Percentiles rank a stretch among this genome's conserved stretches.
Conservation (phyloP, 2,797 vertebrate species). For the Chloroceryle inda region DNA sequence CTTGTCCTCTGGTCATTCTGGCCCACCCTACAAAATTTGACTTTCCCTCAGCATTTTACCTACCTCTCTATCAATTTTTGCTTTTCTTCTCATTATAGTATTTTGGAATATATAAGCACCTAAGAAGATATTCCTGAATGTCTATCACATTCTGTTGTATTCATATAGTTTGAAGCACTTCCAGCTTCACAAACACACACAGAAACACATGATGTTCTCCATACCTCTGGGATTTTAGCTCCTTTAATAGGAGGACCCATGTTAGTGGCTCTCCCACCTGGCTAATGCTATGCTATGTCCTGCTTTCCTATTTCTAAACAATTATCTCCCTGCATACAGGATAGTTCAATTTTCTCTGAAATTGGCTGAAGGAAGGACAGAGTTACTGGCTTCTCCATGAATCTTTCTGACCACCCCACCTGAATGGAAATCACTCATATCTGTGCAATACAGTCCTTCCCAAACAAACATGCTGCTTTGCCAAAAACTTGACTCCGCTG, state of each 20-base stretch:
- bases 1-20: not conserved
- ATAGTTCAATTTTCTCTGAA: not conserved
- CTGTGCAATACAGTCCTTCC: not conserved
- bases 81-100: not conserved
- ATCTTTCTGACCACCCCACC: not conserved
- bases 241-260: not conserved
- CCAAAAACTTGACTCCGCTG: not conserved
- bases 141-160: not conserved
- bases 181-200: not conserved
- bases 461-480: not conserved
- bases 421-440: not conserved
- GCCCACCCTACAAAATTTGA: not conserved
- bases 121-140: not conserved
- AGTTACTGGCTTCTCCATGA: not conserved
- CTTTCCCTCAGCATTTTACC: not conserved
- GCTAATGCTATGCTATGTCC: not conserved
- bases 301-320: not conserved
- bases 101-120: not conserved
- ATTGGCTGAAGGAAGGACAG: not conserved
- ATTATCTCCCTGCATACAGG: not conserved
- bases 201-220: fast-evolving
- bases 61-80: not conserved
- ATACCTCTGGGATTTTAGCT: not conserved
- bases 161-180: not conserved
- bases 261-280: not conserved